Base-by-base conservation (phyloP, 1,140 invertebrate species). In the Metopolophium dirhodum region DNA sequence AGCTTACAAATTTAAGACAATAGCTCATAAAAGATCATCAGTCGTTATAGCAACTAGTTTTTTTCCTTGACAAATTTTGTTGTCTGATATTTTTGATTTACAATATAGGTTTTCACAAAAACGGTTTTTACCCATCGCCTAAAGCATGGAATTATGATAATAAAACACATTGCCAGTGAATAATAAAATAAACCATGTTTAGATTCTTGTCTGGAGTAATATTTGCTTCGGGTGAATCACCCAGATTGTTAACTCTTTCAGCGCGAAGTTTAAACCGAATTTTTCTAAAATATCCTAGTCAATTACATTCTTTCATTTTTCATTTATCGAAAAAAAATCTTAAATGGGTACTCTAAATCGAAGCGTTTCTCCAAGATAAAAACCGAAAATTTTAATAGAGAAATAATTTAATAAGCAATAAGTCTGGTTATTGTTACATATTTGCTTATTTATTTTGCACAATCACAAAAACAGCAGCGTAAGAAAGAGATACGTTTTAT, bases 151-250 rank as follows among this genome's bases (percentile, higher is more conserved):
- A 86, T 93, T 93, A 93, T 93, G n/a, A 86, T 86, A 93, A 93
- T 93, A 85, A 85, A 93, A 54, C 82, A 93, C 37, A 85, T 68
- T 85, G 51, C 41, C 49, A 3, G 49, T 86, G 82, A 51, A 93
- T 93, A 86, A 93, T 86, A 93, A 86, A 93, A 86, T 57, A 41
- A 93, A 30, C 83, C 49, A 54, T 85, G 77, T 93, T 93, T 86
- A 93, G 91, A 93, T 93, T 86, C 82, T 93, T 93, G 82, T 93
- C 91, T 93, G 91, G 1, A 93, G 47, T 51, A 85, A 93, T 86
- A 93, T 91, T 91, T 91, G 90, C 90, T 91, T 82, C 90, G 49
- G 90, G 90, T 91, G 49, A 51, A 93, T 85, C 47, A 85, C 23
- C 37, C 37, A 86, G 82, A 51, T 86, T 41, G 82, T 93, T 93